phyloP scores from a whole-genome alignment of 2,797 vertebrate genomes.

The Ceryle rudis region DNA sequence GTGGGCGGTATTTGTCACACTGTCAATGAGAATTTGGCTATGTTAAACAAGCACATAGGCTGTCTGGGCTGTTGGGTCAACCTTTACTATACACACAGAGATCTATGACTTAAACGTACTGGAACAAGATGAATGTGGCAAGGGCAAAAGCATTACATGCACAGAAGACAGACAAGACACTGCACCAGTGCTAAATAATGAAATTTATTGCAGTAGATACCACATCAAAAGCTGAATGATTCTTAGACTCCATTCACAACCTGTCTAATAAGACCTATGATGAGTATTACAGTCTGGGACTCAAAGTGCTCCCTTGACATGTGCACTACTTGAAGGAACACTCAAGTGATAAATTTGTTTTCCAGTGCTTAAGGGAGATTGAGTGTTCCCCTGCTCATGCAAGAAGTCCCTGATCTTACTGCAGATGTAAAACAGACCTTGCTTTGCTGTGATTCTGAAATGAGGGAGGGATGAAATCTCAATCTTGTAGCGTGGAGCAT shows the following conservation, averaged over 20 bases:
- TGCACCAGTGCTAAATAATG: neutral
- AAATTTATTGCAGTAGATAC: neutral
- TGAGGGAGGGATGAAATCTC: neutral
- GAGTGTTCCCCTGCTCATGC: neutral
- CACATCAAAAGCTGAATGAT: neutral
- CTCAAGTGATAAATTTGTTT: slow-evolving; percentile 32
- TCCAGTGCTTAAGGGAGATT: neutral
- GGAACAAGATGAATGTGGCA: neutral
- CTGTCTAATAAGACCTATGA: neutral
- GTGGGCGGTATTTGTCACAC: neutral
- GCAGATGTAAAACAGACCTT: neutral
- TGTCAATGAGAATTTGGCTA: neutral
- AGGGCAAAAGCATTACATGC: neutral
- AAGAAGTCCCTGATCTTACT: neutral
- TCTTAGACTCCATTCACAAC: neutral
- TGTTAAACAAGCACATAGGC: neutral
- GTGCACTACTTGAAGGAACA: neutral
- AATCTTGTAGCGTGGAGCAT: neutral
- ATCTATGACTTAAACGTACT: neutral
- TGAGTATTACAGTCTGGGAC: neutral
- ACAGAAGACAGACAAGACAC: neutral
- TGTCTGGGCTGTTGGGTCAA: neutral
- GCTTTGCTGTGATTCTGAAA: neutral
- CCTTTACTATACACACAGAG: neutral
- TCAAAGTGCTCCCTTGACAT: neutral